phyloP scores from a whole-genome alignment of 2,888 invertebrate genomes.

The Drosophila eohydei region DNA sequence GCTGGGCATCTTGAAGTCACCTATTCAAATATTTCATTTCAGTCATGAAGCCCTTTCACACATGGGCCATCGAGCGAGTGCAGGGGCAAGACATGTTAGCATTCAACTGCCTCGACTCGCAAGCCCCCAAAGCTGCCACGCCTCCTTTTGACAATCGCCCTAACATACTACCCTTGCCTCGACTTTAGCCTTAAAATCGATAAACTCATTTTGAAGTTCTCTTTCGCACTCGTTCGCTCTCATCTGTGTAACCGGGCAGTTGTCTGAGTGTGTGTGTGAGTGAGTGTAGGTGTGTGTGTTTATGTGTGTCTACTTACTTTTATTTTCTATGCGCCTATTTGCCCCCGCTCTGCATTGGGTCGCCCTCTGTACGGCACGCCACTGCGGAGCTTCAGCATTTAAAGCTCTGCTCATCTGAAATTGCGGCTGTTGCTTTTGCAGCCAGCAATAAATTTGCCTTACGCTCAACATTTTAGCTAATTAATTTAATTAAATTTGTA shows the following conservation, averaged over 20 bases:
- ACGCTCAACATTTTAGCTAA: conserved; percentile 58
- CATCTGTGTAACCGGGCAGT: not conserved
- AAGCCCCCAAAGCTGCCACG: conserved; percentile 2
- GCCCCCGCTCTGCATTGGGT: conserved; percentile 6
- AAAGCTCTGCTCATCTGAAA: conserved; percentile 50
- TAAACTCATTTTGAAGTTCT: conserved; percentile 81
- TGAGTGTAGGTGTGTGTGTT: conserved; percentile 1
- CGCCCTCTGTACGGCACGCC: not conserved
- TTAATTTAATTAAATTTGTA: conserved; percentile 71
- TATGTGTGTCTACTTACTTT: conserved; percentile 63
- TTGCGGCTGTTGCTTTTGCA: conserved; percentile 56
- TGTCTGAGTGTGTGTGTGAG: not conserved
- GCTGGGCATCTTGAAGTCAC: not conserved
- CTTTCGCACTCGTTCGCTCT: conserved; percentile 13
- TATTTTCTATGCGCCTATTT: conserved; percentile 71
- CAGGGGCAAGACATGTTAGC: conserved; percentile 34
- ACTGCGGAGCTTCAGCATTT: conserved; percentile 41
- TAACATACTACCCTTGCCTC: conserved; percentile 53
- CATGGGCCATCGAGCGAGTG: conserved; percentile 22
- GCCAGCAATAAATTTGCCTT: conserved; percentile 60
- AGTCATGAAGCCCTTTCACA: conserved; percentile 43
- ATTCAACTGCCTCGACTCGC: not conserved
- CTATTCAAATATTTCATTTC: not conserved
- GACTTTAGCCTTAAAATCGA: conserved; percentile 73
- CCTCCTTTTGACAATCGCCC: conserved; percentile 7